Evolutionary conservation across 1,140 invertebrate genomes (phyloP).

Genomic region (Drosophila arizonae): DNA sequence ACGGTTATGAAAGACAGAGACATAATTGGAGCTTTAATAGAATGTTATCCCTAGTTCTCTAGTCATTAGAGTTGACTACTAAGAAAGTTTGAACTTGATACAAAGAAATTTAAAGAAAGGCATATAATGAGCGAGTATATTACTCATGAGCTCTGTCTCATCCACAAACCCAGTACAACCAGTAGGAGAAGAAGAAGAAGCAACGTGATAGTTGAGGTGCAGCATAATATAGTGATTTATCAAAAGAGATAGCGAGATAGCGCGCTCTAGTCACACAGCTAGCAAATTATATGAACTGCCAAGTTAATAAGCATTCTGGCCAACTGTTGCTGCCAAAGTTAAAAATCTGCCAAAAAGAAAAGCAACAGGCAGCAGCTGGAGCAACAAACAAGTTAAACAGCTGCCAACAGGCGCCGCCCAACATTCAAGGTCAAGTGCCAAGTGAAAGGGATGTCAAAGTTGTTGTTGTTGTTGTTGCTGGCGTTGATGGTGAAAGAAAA

Average conservation of each 20-base stretch:
- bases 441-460: slow-evolving; percentile 67
- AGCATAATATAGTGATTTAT: no score
- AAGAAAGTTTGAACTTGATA: background rate
- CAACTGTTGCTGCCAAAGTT: slow-evolving; percentile 13
- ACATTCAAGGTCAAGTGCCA: slow-evolving; percentile 72
- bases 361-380: slow-evolving; percentile 1
- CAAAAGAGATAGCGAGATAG: no score
- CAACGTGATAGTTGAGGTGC: no score
- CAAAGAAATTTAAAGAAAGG: no score
- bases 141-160: no score
- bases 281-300: background rate
- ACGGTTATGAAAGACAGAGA: background rate
- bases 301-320: background rate
- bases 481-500: slow-evolving; percentile 72
- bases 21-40: background rate
- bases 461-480: slow-evolving; percentile 27
- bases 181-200: no score
- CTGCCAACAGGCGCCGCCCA: slow-evolving; percentile 17
- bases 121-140: no score
- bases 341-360: slow-evolving; percentile 2
- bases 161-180: no score
- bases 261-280: no score
- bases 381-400: slow-evolving; percentile 24
- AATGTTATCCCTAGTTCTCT: no score
- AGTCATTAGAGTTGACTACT: no score